Conservation (phyloP, 2,888 invertebrate genomes). For the Acronicta leporina region DNA sequence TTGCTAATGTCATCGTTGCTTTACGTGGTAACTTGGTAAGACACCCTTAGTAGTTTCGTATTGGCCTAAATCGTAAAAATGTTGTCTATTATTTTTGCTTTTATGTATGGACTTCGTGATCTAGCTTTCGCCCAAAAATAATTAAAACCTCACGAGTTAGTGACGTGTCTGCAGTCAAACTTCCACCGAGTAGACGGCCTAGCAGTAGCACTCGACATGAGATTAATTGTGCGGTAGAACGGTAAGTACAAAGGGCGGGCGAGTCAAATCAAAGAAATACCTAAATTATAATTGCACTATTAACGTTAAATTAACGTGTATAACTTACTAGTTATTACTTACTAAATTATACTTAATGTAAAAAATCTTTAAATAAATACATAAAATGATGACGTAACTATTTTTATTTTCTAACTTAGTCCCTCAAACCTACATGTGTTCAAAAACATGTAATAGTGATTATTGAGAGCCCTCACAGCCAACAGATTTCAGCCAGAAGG, state of each 20-base stretch:
- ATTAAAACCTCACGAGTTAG: neutral
- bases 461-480: neutral
- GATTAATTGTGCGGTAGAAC: conserved; percentile 4
- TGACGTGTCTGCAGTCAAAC: no score
- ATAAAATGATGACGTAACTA: conserved; percentile 38
- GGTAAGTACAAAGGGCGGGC: conserved; percentile 1
- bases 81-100: conserved; percentile 27
- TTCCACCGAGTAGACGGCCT: no score
- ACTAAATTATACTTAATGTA: conserved; percentile 60
- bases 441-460: no score
- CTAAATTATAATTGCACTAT: conserved; percentile 36
- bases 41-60: conserved; percentile 71
- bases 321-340: conserved; percentile 43
- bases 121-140: conserved; percentile 13
- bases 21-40: conserved; percentile 54
- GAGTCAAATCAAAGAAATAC: conserved; percentile 10
- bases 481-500: no score
- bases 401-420: conserved; percentile 27
- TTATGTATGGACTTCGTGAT: conserved; percentile 20
- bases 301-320: conserved; percentile 40
- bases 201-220: no score
- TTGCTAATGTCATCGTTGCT: conserved; percentile 50
- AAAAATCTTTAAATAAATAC: conserved; percentile 74
- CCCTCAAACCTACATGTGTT: neutral
- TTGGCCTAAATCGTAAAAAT: conserved; percentile 70